A percentile compares a stretch with the other conserved stretches of the same genome.
Evolutionary conservation across 2,113 vertebrate genomes (phyloP).

Genomic region (Rhizomys pruinosus): DNA sequence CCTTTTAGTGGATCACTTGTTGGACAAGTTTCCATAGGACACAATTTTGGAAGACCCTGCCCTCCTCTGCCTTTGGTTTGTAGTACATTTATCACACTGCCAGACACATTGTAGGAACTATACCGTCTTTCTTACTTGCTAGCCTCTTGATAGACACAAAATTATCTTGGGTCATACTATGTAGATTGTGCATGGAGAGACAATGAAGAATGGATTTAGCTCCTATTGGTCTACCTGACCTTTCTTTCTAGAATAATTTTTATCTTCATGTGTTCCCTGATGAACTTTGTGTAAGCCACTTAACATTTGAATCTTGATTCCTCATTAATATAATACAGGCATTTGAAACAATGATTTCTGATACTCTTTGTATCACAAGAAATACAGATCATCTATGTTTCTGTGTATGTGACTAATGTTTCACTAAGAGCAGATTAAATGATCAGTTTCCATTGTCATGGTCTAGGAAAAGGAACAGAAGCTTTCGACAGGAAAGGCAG

Average conservation of each 20-base stretch:
- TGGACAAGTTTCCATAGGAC: background rate
- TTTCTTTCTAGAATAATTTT: constrained; percentile 46
- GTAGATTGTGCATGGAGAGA: background rate
- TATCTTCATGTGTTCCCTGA: constrained; percentile 55
- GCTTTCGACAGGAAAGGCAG: constrained; percentile 17
- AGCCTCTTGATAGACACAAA: background rate
- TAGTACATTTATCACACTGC: background rate
- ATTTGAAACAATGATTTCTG: constrained; percentile 53
- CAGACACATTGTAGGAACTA: background rate
- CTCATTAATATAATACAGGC: constrained; percentile 59
- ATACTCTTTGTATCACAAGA: constrained; percentile 28
- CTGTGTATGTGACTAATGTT: constrained; percentile 48
- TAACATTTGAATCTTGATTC: constrained; percentile 63
- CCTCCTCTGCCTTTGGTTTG: background rate
- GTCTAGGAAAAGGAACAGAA: background rate
- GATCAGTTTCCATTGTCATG: background rate
- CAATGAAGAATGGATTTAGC: constrained; percentile 4
- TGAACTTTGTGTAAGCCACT: constrained; percentile 46
- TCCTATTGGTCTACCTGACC: background rate
- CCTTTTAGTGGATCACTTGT: background rate
- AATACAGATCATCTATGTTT: constrained; percentile 26
- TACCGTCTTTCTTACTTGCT: background rate
- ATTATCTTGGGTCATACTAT: background rate
- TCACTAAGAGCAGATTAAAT: constrained; percentile 58
- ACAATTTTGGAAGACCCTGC: background rate